These are phyloP conservation scores for Thelaira solivaga DNA, from an alignment of 2,888 invertebrate genomes.

Conservation along the genomic window DNA sequence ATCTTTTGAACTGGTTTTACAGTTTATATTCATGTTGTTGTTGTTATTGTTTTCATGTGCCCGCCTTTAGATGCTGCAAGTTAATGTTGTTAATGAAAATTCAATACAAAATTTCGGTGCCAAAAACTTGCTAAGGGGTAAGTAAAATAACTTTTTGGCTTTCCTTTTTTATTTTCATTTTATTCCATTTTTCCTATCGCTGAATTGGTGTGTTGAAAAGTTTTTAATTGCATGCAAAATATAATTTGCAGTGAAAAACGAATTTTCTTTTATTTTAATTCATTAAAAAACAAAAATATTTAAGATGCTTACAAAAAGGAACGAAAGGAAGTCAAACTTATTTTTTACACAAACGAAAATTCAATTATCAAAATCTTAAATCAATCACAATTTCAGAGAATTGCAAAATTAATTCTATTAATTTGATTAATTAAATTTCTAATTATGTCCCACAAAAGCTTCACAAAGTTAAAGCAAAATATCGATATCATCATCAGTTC, in stretches of 20 bases:
- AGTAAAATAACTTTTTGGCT: too few species aligned
- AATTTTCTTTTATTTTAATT: conserved; percentile 7
- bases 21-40: not conserved
- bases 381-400: too few species aligned
- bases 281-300: not conserved
- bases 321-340: too few species aligned
- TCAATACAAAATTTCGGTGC: conserved; percentile 52
- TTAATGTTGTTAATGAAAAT: conserved; percentile 55
- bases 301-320: conserved; percentile 15
- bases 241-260: conserved; percentile 11
- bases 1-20: not conserved
- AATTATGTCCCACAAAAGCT: too few species aligned
- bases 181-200: conserved; percentile 6
- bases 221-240: conserved; percentile 58
- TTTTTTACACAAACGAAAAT: too few species aligned
- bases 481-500: too few species aligned
- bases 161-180: not conserved
- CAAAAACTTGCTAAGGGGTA: conserved; percentile 25
- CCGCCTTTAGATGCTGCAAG: conserved; percentile 7
- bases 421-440: too few species aligned
- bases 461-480: too few species aligned
- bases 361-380: too few species aligned
- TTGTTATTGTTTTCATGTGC: not conserved
- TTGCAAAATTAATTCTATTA: too few species aligned
- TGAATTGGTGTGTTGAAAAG: conserved; percentile 55